Base-by-base conservation (phyloP, 2,888 invertebrate genomes). In the Leptinotarsa rubiginosa region DNA sequence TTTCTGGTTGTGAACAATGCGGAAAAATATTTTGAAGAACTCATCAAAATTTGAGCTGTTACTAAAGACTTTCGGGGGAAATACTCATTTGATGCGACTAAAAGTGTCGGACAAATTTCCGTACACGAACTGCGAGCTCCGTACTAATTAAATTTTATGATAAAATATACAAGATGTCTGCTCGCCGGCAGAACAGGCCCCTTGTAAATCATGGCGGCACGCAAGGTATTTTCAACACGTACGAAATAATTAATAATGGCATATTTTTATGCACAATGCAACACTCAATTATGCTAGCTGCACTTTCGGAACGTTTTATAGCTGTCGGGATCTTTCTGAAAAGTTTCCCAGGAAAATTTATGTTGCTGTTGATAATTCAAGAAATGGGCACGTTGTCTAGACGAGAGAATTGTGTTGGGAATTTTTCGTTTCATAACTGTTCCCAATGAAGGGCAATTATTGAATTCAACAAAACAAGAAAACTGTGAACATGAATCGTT, bases 201-300 rank as follows among this genome's bases (percentile, higher is more conserved):
- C 69, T 65, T 59, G 73, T 79, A 77, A 79, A 79, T 79, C 73
- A 73, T 69, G 47, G 52, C 25, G 54, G 68, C 75, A 76, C 73
- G 71, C 77, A 72, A 73, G 72, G 70, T 74, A 76, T 75, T 77
- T 78, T 67, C 73, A 77, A 71, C 80, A 79, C 80, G 79, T 80
- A 74, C 74, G 54, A 75, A 77, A 78, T 79, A 81, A 81, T 80
- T 81, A 81, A 82, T 79, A 80, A 76, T 69, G 54, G 77, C 78
- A 80, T 78, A 81, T 82, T 81, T 82, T 78, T 81, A 82, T 82
- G 80, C 82, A 80, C 75, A 74, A 80, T 78, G 79, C 79, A 82
- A 74, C 67, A 77, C 73, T 79, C 78, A 80, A 80, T 81, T 80
- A 80, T 76, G 59, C 66, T 50, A n/a, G 65, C 65, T 50, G 65